A percentile compares a stretch with the other conserved stretches of the same genome.
Evolutionary conservation across 2,113 vertebrate genomes (phyloP).

Genomic region (Alethe diademata): DNA sequence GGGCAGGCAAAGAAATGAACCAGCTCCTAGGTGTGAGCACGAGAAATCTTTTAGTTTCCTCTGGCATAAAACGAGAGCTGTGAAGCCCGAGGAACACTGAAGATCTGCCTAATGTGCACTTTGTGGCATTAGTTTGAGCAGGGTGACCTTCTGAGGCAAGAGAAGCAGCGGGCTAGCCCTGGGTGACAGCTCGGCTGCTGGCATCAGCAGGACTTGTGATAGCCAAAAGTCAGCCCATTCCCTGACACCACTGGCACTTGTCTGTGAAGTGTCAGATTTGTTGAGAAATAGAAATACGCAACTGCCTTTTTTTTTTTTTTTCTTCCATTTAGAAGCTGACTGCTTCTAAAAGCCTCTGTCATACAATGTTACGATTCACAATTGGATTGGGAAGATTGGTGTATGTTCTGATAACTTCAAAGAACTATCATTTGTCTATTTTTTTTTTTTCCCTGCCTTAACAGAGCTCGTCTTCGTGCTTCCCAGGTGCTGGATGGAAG

Average conservation of each 20-base stretch:
- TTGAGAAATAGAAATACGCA: background rate
- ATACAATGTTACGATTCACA: accelerated
- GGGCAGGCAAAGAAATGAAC: background rate
- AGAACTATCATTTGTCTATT: background rate
- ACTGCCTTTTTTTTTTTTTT: accelerated
- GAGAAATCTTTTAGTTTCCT: background rate
- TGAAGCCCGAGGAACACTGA: background rate
- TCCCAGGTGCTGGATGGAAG: constrained; percentile 69
- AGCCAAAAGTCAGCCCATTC: background rate
- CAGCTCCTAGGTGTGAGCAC: too few species aligned
- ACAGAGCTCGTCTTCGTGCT: background rate
- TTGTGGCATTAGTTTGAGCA: background rate
- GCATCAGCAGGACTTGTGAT: accelerated
- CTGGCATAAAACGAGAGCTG: background rate
- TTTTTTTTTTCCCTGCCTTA: background rate
- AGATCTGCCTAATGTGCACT: background rate
- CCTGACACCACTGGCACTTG: background rate
- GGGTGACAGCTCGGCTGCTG: background rate
- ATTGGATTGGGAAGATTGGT: background rate
- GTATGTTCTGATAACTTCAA: background rate
- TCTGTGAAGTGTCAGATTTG: background rate
- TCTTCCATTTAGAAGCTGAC: background rate
- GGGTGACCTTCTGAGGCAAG: background rate
- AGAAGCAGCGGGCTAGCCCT: background rate
- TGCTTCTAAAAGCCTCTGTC: background rate